Evolutionary conservation across 2,113 vertebrate genomes (phyloP).

Genomic region (Pimephales promelas): DNA sequence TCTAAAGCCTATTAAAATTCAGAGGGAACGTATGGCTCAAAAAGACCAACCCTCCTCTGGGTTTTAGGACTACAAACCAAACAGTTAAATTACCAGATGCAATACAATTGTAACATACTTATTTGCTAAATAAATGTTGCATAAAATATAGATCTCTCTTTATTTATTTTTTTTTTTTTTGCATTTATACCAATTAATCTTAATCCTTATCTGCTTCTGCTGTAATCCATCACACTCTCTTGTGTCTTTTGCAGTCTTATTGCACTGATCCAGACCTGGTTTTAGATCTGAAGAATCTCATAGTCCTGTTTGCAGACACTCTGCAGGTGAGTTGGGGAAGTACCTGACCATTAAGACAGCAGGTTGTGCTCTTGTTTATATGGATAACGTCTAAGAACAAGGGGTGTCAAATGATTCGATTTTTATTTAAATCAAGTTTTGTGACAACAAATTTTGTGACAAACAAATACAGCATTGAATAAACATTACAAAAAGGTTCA

Average conservation of each 20-base stretch:
- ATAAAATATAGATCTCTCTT: too few relatives aligned
- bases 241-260: slow-evolving; percentile 83
- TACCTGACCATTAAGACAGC: neutral
- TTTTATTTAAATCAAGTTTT: too few relatives aligned
- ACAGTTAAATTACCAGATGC: neutral
- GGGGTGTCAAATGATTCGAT: neutral
- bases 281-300: slow-evolving; percentile 96
- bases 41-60: neutral
- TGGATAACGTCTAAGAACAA: neutral
- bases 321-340: slow-evolving; percentile 82
- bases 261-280: slow-evolving; percentile 93
- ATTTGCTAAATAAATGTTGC: too few relatives aligned
- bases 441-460: neutral
- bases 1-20: neutral
- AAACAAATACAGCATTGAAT: neutral
- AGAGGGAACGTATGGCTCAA: neutral
- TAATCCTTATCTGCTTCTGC: neutral
- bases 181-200: neutral
- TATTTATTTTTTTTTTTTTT: too few relatives aligned
- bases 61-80: neutral
- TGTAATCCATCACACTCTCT: slow-evolving; percentile 62
- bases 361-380: too few relatives aligned
- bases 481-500: neutral
- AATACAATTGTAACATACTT: neutral
- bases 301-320: slow-evolving; percentile 95